These are phyloP conservation scores for Scalopus aquaticus DNA, from an alignment of 2,113 vertebrate genomes.

Conservation along the genomic window DNA sequence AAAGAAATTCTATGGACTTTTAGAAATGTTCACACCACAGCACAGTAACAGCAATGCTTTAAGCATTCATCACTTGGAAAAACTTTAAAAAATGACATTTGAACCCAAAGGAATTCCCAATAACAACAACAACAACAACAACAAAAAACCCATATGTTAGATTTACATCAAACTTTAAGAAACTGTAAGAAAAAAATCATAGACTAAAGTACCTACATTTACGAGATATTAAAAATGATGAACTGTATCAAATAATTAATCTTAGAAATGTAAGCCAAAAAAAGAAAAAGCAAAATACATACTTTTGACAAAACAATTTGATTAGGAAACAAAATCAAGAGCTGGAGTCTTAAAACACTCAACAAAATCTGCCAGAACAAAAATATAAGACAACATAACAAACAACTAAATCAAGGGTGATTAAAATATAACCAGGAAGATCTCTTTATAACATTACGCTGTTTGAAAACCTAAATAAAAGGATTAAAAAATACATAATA, in stretches of 20 bases:
- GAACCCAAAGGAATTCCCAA: conserved; percentile 11
- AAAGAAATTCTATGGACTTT: background rate
- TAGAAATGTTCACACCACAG: background rate
- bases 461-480: background rate
- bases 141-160: background rate
- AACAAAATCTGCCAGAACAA: background rate
- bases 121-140: background rate
- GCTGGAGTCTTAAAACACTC: background rate
- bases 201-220: background rate
- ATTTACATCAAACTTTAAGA: background rate
- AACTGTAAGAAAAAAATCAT: background rate
- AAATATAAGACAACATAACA: background rate
- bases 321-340: conserved; percentile 7
- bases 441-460: background rate
- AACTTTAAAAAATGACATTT: background rate
- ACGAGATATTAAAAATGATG: conserved; percentile 25
- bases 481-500: background rate
- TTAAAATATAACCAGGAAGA: background rate
- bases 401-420: background rate
- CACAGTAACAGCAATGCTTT: background rate
- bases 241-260: background rate
- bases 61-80: background rate
- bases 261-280: background rate
- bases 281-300: background rate
- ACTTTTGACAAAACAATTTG: background rate